Evolutionary conservation across 2,113 vertebrate species (phyloP).

Genomic region (Archocentrus centrarchus): DNA sequence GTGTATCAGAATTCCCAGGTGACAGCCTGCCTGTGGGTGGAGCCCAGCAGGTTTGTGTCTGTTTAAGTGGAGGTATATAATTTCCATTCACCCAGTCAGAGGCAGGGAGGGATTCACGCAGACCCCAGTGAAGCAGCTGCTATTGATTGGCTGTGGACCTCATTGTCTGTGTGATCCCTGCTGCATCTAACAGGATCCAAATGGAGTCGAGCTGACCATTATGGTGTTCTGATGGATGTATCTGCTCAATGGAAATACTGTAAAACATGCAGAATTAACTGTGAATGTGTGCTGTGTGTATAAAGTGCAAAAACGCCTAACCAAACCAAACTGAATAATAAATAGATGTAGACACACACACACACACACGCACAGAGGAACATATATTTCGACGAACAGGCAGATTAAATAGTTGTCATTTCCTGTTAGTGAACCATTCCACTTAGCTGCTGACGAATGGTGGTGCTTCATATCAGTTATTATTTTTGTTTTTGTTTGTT

Average conservation of each 20-base stretch:
- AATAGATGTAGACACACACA: too few relatives aligned
- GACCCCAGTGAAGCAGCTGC: background rate
- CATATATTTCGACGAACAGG: background rate
- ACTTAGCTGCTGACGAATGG: background rate
- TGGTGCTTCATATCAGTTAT: too few relatives aligned
- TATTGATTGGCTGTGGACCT: constrained; percentile 11
- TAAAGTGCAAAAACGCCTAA: background rate
- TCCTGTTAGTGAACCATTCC: background rate
- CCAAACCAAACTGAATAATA: background rate
- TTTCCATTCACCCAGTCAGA: constrained; percentile 16
- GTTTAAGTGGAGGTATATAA: constrained; percentile 5
- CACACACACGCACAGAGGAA: too few relatives aligned
- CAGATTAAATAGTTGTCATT: background rate
- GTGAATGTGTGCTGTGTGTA: background rate
- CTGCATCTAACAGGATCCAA: background rate
- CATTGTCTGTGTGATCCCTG: background rate
- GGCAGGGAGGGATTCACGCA: background rate
- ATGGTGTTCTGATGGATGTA: background rate
- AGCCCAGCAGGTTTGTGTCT: constrained; percentile 43
- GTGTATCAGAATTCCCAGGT: constrained; percentile 2
- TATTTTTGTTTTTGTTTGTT: background rate
- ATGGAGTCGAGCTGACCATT: background rate
- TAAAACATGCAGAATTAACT: background rate
- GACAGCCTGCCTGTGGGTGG: constrained; percentile 10
- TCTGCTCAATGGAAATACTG: background rate